Evolutionary conservation across 2,888 invertebrate genomes (phyloP), one percentile per base, ranked within the genome.

Genomic region (Troilus luridus): DNA sequence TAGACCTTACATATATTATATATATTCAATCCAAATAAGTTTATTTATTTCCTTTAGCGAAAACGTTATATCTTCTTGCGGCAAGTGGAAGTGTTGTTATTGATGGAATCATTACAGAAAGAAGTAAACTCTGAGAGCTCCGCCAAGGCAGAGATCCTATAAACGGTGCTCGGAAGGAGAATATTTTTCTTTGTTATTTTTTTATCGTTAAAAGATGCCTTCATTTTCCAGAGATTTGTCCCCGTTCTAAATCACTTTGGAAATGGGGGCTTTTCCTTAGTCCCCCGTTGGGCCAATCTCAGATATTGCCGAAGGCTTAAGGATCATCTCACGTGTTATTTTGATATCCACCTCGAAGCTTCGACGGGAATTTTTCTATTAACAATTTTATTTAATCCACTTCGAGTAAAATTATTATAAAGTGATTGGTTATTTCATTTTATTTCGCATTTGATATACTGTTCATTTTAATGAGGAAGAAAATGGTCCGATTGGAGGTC

Each of bases 161-260:
- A 24, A 67, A 14, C 24, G 24, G n/a, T 67, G 12, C 6, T 5
- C 14, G 12, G 24, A 67, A 12, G 67, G 5, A 67, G 5, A 24
- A 12, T 67, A 14, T n/a, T 67, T 67, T 67, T 14, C 14, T 2
- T 14, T 24, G 10, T 67, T 41, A 41, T 27, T 64, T 21, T 64
- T 67, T 67, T 67, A 67, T 24, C 24, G 67, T 67, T 24, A 67
- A 24, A 67, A 67, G 67, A 67, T n/a, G 64, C n/a, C 24, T 67
- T 67, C 67, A 67, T 67, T 67, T 24, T 67, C 67, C 24, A 67
- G 67, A 67, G 67, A 67, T 67, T 67, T 67, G 67, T 67, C 67
- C 10, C 67, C 10, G 24, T 24, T 12, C 67, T 67, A 67, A 67
- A 11, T 67, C 67, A 67, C 67, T 67, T 67, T 67, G 67, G 67